Conservation (phyloP, 2,888 invertebrate species). For the Nephrotoma appendiculata region DNA sequence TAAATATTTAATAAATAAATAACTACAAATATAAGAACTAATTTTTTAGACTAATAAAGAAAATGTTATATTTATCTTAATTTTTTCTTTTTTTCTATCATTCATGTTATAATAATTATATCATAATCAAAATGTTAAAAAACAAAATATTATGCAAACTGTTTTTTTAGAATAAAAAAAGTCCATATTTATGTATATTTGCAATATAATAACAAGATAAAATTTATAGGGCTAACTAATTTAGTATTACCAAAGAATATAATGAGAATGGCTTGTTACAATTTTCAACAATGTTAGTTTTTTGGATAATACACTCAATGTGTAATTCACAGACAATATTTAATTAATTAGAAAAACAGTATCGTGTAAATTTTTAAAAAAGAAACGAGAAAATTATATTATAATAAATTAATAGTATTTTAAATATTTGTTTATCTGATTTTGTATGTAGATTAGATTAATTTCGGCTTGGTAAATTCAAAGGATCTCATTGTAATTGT, state of each 20-base stretch:
- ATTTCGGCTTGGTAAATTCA: too few relatives aligned
- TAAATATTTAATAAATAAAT: background rate
- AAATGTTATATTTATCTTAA: background rate
- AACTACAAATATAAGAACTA: background rate
- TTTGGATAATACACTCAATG: background rate
- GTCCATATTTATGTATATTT: background rate
- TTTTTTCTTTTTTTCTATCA: background rate
- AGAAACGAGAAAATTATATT: background rate
- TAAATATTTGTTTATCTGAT: background rate
- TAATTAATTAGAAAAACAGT: background rate
- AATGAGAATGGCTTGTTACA: background rate
- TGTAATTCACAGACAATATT: background rate
- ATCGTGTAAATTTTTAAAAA: background rate
- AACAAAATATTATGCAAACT: background rate
- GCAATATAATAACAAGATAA: background rate
- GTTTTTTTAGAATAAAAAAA: background rate
- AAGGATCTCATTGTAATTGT: too few relatives aligned
- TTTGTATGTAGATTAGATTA: too few relatives aligned
- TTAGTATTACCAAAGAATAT: background rate
- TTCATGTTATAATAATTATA: background rate
- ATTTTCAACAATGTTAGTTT: background rate
- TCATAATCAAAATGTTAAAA: background rate
- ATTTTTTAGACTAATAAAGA: background rate
- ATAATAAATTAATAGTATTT: background rate
- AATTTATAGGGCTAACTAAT: background rate